These are phyloP conservation scores for Romanogobio albipinnatus DNA, from an alignment of 2,113 vertebrate species.

Conservation along the genomic window DNA sequence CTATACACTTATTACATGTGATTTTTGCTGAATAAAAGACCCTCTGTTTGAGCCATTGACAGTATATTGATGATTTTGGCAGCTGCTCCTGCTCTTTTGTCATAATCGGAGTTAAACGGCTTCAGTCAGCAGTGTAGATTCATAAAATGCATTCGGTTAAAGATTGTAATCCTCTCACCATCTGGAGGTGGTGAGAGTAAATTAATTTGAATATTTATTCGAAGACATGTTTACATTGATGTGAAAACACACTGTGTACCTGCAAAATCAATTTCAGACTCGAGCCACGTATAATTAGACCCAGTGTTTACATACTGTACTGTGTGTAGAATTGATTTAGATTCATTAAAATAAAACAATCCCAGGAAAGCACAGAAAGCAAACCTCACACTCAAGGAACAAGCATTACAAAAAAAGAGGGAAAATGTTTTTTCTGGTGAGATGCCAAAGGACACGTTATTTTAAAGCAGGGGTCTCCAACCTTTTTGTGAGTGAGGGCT, in stretches of 20 bases:
- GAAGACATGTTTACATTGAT: conserved; percentile 15
- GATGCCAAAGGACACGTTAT: conserved; percentile 29
- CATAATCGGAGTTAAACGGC: neutral
- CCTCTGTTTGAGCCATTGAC: neutral
- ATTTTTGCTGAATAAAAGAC: neutral
- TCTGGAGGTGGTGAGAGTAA: conserved; percentile 14
- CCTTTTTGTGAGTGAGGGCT: too few relatives aligned
- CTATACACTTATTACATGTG: too few relatives aligned
- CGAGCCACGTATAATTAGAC: conserved; percentile 30
- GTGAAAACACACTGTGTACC: neutral
- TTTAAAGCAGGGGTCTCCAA: too few relatives aligned
- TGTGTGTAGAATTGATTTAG: conserved; percentile 29
- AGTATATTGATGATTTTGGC: neutral
- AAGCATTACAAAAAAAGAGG: neutral
- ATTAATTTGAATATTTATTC: conserved; percentile 22
- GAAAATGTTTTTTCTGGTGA: neutral
- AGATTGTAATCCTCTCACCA: conserved; percentile 30
- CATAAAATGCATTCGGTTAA: conserved; percentile 28
- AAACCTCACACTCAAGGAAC: neutral
- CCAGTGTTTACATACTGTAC: conserved; percentile 45
- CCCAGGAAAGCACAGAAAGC: conserved; percentile 18
- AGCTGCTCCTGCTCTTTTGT: neutral
- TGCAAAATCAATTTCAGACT: conserved; percentile 41
- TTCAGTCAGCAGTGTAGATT: conserved; percentile 13
- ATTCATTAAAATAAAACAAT: conserved; percentile 37